phyloP scores from a whole-genome alignment of 2,888 invertebrate species.

The Leptopterna dolabrata region DNA sequence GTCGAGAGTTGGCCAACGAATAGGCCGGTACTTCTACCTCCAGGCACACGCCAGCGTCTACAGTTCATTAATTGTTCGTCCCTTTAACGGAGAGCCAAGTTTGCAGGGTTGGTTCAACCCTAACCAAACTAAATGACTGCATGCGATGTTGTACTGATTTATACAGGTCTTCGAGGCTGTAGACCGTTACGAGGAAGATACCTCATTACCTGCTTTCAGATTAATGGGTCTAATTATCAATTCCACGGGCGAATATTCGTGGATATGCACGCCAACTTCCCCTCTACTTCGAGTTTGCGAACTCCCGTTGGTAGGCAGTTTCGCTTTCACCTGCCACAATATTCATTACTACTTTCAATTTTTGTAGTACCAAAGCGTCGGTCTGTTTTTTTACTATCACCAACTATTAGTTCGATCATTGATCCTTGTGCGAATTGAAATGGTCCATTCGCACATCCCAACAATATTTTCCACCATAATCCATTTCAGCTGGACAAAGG shows the following conservation, averaged over 20 bases:
- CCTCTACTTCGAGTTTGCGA: neutral
- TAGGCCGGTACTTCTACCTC: neutral
- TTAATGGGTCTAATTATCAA: conserved; percentile 54
- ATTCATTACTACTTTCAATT: neutral
- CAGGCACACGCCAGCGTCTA: neutral
- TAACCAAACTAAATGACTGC: conserved; percentile 31
- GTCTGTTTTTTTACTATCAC: too few relatives aligned
- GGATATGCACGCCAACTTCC: conserved; percentile 12
- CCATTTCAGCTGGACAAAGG: too few relatives aligned
- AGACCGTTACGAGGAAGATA: conserved; percentile 19
- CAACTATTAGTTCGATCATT: too few relatives aligned
- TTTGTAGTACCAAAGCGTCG: too few relatives aligned
- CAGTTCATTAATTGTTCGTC: conserved; percentile 39
- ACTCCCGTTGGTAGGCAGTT: neutral
- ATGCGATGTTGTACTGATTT: conserved; percentile 36
- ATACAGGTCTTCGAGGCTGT: conserved; percentile 14
- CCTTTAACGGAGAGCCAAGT: conserved; percentile 23
- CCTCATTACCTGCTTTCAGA: conserved; percentile 39
- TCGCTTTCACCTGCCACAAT: neutral
- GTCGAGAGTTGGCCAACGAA: neutral
- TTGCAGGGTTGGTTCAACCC: conserved; percentile 1
- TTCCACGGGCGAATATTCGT: conserved; percentile 16
- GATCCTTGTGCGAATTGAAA: too few relatives aligned
- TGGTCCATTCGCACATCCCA: too few relatives aligned
- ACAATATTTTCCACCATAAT: too few relatives aligned